A percentile compares a stretch with the other conserved stretches of the same genome.
Evolutionary conservation across 2,797 vertebrate species (phyloP).

Genomic region (Streptopelia turtur): DNA sequence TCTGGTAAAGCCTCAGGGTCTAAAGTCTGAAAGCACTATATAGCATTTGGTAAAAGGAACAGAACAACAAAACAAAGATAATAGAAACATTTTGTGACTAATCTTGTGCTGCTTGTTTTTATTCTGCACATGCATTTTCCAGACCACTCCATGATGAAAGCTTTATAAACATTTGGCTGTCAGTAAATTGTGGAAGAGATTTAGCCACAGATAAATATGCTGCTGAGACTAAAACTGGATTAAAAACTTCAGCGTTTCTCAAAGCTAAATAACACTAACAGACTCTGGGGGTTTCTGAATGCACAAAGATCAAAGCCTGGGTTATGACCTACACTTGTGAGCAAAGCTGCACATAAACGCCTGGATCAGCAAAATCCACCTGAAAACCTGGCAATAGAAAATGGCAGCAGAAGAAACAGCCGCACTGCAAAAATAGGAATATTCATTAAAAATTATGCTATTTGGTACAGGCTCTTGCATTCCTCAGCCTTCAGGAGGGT

Average conservation of each 20-base stretch:
- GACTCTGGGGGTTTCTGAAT: not conserved
- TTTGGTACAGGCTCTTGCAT: not conserved
- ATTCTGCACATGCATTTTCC: accelerated
- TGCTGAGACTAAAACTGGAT: not conserved
- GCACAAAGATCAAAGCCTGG: not conserved
- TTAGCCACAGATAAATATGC: accelerated
- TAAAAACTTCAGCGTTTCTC: accelerated
- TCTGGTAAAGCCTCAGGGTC: not conserved
- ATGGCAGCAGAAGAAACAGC: accelerated
- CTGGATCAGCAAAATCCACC: not conserved
- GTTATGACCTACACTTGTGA: not conserved
- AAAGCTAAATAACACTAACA: not conserved
- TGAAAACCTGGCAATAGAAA: accelerated
- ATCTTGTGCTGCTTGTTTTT: accelerated
- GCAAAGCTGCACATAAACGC: not conserved
- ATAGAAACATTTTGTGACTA: accelerated
- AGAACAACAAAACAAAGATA: accelerated
- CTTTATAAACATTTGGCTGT: accelerated
- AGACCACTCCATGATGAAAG: accelerated
- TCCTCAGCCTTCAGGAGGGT: not conserved
- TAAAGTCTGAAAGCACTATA: accelerated
- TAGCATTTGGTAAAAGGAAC: accelerated
- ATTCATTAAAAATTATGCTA: accelerated
- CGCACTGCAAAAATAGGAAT: accelerated
- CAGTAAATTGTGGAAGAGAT: not conserved